Percentiles rank a stretch among this genome's conserved stretches.
These are phyloP conservation scores for Pinctada fucata DNA, from an alignment of 2,888 invertebrate species.

Conservation along the genomic window DNA sequence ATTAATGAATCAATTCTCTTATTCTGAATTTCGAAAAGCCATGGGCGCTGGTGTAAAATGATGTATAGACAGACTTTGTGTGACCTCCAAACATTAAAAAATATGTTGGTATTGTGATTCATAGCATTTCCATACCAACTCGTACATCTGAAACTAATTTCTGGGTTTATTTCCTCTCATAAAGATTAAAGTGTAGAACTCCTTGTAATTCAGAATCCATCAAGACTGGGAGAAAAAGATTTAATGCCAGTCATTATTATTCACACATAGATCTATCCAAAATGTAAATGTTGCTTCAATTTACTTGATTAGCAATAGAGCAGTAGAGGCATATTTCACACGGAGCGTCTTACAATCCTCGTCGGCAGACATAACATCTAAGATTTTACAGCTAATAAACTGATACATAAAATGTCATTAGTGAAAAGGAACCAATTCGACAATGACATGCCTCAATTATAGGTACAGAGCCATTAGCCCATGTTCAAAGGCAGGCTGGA, in stretches of 20 bases:
- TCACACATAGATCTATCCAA: neutral
- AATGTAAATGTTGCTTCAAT: constrained; percentile 35
- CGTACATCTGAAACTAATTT: neutral
- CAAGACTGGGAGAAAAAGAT: neutral
- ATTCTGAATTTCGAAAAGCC: too few relatives aligned
- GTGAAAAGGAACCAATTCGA: constrained; percentile 43
- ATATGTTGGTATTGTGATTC: too few relatives aligned
- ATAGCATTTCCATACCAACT: too few relatives aligned
- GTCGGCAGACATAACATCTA: constrained; percentile 24
- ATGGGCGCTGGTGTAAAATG: too few relatives aligned
- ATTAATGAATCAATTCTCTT: too few relatives aligned
- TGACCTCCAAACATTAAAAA: too few relatives aligned
- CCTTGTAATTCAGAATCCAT: constrained; percentile 1
- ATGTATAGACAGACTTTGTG: too few relatives aligned
- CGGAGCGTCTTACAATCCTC: constrained; percentile 31
- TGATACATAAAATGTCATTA: constrained; percentile 43
- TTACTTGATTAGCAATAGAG: constrained; percentile 29
- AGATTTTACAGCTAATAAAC: constrained; percentile 42
- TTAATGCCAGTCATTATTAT: constrained; percentile 17
- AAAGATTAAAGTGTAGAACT: neutral
- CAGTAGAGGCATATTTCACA: constrained; percentile 42
- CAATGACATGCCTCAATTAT: constrained; percentile 46
- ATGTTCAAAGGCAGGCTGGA: constrained; percentile 39
- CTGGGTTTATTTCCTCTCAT: neutral
- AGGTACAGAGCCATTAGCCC: constrained; percentile 34